Evolutionary conservation across 2,888 invertebrate species (phyloP).

Genomic region (Microdon myrmicae): DNA sequence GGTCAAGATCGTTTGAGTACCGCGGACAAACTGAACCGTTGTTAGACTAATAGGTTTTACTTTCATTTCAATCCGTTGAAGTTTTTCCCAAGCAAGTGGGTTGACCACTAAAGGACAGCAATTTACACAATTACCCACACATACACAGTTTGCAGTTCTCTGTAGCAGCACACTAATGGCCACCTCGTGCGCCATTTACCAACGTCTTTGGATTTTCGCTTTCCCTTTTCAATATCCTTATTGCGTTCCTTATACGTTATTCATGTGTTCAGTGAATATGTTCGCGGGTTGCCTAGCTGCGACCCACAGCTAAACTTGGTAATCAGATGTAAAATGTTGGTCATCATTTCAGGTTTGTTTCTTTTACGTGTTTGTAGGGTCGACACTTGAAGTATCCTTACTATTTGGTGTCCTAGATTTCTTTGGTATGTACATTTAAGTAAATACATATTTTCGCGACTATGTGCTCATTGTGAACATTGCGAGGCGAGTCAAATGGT

Average conservation of each 20-base stretch:
- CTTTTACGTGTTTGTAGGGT: slow-evolving; percentile 9
- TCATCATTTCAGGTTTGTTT: slow-evolving; percentile 24
- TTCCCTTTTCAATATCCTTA: slow-evolving; percentile 21
- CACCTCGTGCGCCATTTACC: too few species aligned
- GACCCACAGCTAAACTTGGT: not conserved
- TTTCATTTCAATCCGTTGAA: slow-evolving; percentile 13
- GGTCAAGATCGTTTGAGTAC: slow-evolving; percentile 10
- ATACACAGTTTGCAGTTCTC: slow-evolving; percentile 10
- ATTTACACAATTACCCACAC: too few species aligned
- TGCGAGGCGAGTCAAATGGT: slow-evolving; percentile 4
- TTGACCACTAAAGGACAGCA: slow-evolving; percentile 14
- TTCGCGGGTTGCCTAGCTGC: slow-evolving; percentile 42
- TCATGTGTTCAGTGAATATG: slow-evolving; percentile 15
- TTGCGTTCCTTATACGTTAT: slow-evolving; percentile 5
- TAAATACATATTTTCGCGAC: slow-evolving; percentile 24
- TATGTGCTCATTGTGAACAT: too few species aligned
- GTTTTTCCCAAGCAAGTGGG: slow-evolving; percentile 10
- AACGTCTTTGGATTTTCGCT: too few species aligned
- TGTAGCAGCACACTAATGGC: slow-evolving; percentile 9
- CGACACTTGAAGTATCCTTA: slow-evolving; percentile 38
- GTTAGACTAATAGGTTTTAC: slow-evolving; percentile 11
- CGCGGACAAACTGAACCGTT: slow-evolving; percentile 24
- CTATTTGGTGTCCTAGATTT: slow-evolving; percentile 38
- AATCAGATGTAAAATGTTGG: slow-evolving; percentile 31
- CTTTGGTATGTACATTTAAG: slow-evolving; percentile 29